Evolutionary conservation across 2,888 invertebrate species (phyloP).

Genomic region (Teleiodes luculella): DNA sequence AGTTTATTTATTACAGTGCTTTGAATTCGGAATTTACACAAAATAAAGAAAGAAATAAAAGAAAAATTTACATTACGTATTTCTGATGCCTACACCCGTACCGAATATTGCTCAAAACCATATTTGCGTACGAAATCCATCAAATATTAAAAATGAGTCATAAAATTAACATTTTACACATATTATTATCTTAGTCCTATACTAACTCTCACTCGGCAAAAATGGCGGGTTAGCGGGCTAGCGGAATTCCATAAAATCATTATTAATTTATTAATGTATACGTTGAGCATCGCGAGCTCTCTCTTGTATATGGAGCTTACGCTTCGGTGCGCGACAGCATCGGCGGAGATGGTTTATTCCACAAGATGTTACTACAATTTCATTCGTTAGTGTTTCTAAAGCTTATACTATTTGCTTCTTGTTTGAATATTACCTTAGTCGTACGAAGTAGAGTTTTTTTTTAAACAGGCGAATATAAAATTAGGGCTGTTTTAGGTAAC

Average conservation of each 20-base stretch:
- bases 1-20: too few species aligned
- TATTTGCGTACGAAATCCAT: neutral
- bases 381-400: too few species aligned
- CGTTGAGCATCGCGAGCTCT: conserved; percentile 57
- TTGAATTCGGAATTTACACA: too few species aligned
- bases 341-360: neutral
- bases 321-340: conserved; percentile 50
- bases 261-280: conserved; percentile 78
- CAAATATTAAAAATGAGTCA: neutral
- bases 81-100: neutral
- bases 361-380: neutral
- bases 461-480: too few species aligned
- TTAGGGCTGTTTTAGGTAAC: too few species aligned
- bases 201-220: conserved; percentile 46
- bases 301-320: conserved; percentile 66
- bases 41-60: too few species aligned
- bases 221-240: conserved; percentile 44
- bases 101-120: neutral
- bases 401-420: too few species aligned
- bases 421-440: too few species aligned
- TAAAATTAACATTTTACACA: conserved; percentile 20
- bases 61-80: neutral
- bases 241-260: conserved; percentile 75
- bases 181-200: conserved; percentile 27
- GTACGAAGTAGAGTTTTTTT: too few species aligned